These are phyloP conservation scores for Temnothorax longispinosus DNA, from an alignment of 1,140 invertebrate genomes.

Conservation along the genomic window DNA sequence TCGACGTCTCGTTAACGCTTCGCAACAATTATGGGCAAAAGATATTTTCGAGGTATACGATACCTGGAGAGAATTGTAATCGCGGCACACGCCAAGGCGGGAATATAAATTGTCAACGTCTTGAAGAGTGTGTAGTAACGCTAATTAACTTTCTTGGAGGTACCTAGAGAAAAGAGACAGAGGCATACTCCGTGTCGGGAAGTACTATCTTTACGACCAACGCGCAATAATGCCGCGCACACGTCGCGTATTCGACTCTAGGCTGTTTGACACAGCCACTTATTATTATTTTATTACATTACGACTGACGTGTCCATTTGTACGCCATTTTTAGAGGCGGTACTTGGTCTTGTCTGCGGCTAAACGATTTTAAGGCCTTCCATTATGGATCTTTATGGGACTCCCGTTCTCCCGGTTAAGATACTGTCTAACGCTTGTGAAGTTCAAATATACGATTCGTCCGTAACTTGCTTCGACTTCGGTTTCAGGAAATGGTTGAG, in stretches of 20 bases:
- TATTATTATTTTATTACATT: constrained; percentile 66
- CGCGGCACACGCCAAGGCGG: not conserved
- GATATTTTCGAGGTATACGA: not conserved
- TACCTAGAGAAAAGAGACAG: not conserved
- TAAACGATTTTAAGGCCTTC: constrained; percentile 61
- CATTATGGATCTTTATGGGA: constrained; percentile 64
- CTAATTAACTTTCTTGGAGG: not conserved
- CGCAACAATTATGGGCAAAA: not conserved
- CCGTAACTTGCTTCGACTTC: constrained; percentile 46
- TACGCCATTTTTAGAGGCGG: constrained; percentile 55
- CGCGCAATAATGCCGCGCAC: constrained; percentile 9
- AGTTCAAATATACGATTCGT: constrained; percentile 56
- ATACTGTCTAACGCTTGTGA: constrained; percentile 36
- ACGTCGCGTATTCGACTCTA: not conserved
- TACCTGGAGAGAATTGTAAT: not conserved
- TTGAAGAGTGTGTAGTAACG: not conserved
- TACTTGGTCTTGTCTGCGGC: not conserved
- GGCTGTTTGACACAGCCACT: constrained; percentile 24
- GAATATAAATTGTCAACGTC: not conserved
- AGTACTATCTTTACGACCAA: constrained; percentile 1
- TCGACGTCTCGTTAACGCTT: constrained; percentile 8
- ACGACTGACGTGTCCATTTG: constrained; percentile 20
- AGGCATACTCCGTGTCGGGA: not conserved
- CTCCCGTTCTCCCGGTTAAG: constrained; percentile 36
- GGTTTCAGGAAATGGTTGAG: constrained; percentile 45